A percentile compares a stretch with the other conserved stretches of the same genome.
Conservation (phyloP, 2,113 vertebrate species). For the Pseudonaja textilis region DNA sequence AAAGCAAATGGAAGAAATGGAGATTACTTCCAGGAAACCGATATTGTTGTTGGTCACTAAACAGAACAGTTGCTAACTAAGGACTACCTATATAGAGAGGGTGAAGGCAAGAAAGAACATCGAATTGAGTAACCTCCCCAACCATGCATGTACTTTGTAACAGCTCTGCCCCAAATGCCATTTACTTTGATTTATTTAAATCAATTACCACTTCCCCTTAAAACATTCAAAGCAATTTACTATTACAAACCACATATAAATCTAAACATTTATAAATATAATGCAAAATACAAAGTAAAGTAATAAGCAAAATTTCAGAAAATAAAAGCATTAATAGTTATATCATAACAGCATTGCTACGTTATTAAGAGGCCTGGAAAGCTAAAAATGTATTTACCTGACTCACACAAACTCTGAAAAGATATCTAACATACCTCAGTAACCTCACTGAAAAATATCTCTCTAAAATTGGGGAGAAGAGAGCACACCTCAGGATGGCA, state of each 20-base stretch:
- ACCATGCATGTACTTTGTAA: neutral
- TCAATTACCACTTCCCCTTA: neutral
- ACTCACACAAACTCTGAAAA: neutral
- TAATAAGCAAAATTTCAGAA: neutral
- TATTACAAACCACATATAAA: neutral
- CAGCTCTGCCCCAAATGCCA: neutral
- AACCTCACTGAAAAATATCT: neutral
- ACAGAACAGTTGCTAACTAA: neutral
- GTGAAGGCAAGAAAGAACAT: neutral
- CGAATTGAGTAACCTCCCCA: neutral
- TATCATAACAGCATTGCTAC: neutral
- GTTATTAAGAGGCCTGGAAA: neutral
- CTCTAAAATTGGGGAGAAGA: neutral
- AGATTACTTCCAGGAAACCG: neutral
- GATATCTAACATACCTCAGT: neutral
- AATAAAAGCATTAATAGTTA: neutral
- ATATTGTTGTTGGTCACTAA: neutral
- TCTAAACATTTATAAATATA: neutral
- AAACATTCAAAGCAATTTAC: neutral
- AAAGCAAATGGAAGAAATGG: neutral
- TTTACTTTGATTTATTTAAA: neutral
- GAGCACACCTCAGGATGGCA: neutral
- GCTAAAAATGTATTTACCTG: neutral
- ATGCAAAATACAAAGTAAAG: neutral
- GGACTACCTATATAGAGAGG: neutral